Evolutionary conservation across 2,113 vertebrate genomes (phyloP).

Genomic region (Syngnathoides biaculeatus): DNA sequence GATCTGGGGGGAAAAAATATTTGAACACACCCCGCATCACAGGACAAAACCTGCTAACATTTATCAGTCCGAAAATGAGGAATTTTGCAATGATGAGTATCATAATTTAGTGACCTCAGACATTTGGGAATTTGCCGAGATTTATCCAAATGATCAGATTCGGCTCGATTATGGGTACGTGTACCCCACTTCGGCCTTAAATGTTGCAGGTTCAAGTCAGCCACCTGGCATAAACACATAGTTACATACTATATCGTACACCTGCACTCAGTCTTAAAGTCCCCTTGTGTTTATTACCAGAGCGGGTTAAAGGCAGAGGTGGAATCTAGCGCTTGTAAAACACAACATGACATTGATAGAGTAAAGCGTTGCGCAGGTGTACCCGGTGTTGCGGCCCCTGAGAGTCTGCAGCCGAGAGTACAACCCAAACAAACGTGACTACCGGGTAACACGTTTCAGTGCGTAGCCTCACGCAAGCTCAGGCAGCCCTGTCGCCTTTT

Average conservation of each 20-base stretch:
- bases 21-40: too few relatives aligned
- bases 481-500: not conserved
- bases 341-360: not conserved
- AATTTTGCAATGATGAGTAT: too few relatives aligned
- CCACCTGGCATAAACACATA: not conserved
- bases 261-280: not conserved
- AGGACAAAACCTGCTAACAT: too few relatives aligned
- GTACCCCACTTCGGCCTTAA: not conserved
- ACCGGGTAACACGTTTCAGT: not conserved
- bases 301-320: not conserved
- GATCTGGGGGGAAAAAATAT: too few relatives aligned
- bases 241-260: not conserved
- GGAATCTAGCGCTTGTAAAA: not conserved
- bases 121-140: too few relatives aligned
- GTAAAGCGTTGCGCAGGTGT: not conserved
- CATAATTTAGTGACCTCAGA: too few relatives aligned
- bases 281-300: not conserved
- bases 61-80: too few relatives aligned
- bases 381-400: not conserved
- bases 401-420: not conserved
- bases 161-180: too few relatives aligned
- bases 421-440: constrained; percentile 3
- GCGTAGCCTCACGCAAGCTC: not conserved
- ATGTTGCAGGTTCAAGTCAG: not conserved
- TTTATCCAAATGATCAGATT: too few relatives aligned